These are phyloP conservation scores for Lutraria lutraria DNA, from an alignment of 2,888 invertebrate species.

Conservation along the genomic window DNA sequence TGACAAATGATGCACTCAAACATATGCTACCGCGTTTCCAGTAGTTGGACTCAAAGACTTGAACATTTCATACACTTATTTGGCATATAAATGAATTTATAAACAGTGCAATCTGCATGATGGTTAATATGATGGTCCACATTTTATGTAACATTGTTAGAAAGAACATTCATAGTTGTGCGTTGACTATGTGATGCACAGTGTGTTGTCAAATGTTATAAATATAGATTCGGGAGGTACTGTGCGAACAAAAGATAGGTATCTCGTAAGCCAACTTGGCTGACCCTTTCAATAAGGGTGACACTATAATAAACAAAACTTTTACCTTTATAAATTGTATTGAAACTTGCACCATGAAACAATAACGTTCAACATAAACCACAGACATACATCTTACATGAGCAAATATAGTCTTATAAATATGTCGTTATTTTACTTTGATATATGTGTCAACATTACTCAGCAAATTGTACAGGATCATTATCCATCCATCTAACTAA, in stretches of 20 bases:
- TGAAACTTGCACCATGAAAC: too few species aligned
- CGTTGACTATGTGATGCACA: too few species aligned
- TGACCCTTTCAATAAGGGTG: too few species aligned
- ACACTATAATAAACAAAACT: too few species aligned
- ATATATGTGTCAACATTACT: too few species aligned
- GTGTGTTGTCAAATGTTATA: neutral
- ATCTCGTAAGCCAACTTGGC: too few species aligned
- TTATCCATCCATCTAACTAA: too few species aligned
- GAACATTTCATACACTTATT: neutral
- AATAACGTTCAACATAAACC: neutral
- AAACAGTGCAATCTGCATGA: neutral
- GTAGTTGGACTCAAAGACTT: neutral
- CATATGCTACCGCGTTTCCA: neutral
- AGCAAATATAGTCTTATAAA: neutral
- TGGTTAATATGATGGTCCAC: neutral
- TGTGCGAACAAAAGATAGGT: too few species aligned
- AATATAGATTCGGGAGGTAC: too few species aligned
- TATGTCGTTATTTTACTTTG: neutral
- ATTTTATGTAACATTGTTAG: neutral
- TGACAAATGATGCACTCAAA: neutral
- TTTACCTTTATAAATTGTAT: too few species aligned
- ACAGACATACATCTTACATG: neutral
- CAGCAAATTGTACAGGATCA: too few species aligned
- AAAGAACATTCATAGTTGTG: neutral
- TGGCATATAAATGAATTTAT: neutral